Percentiles rank a stretch among this genome's conserved stretches.
Conservation (phyloP, 1,140 invertebrate genomes). For the Andrena cerasifolii region DNA sequence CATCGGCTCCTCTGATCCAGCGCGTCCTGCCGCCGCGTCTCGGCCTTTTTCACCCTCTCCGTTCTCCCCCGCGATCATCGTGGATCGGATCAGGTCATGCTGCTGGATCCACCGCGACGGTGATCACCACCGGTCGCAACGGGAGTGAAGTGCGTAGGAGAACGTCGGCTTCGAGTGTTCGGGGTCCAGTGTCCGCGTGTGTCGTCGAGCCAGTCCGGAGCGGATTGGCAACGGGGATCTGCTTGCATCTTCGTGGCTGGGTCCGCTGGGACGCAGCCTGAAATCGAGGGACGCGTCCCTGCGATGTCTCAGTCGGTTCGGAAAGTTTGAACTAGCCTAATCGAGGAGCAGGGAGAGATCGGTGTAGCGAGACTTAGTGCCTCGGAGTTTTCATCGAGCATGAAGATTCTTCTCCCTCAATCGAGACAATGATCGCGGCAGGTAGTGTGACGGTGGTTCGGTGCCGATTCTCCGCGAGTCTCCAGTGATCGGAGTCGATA, state of each 20-base stretch:
- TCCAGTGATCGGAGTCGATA: background rate
- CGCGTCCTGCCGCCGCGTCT: constrained; percentile 24
- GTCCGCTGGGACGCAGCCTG: background rate
- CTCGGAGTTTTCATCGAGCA: background rate
- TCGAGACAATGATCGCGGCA: background rate
- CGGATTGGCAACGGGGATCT: background rate
- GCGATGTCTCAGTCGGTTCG: background rate
- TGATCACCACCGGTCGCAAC: constrained; percentile 21
- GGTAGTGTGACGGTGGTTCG: constrained; percentile 24
- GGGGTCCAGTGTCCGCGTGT: constrained; percentile 34
- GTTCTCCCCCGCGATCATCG: constrained; percentile 11
- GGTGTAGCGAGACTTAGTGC: background rate
- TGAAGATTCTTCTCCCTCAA: background rate
- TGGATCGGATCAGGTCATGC: too few species aligned
- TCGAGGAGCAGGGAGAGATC: background rate
- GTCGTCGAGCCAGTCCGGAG: background rate
- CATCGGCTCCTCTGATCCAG: constrained; percentile 64
- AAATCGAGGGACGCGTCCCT: background rate
- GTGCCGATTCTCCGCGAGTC: background rate
- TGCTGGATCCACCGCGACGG: too few species aligned
- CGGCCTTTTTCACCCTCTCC: constrained; percentile 10
- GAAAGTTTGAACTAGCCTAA: background rate
- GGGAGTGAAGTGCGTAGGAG: constrained; percentile 42
- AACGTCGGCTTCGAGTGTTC: background rate
- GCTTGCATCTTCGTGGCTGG: background rate